Evolutionary conservation across 2,888 invertebrate genomes (phyloP).

Genomic region (Allygus modestus): DNA sequence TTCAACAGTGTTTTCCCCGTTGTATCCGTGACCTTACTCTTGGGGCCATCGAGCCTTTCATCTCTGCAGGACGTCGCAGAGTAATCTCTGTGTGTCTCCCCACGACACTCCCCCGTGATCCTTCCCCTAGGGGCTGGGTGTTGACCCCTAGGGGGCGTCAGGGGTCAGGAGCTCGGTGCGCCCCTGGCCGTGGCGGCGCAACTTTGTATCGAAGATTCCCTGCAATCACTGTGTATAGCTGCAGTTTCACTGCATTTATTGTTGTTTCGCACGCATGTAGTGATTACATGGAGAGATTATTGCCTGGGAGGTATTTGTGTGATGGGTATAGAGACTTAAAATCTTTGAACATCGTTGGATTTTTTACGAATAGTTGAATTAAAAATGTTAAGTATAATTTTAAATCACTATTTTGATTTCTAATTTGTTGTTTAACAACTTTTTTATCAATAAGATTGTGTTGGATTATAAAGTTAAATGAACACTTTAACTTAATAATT

Average conservation of each 20-base stretch:
- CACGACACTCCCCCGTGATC: too few relatives aligned
- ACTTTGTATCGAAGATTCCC: constrained; percentile 14
- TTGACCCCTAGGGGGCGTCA: not conserved
- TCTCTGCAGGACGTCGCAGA: not conserved
- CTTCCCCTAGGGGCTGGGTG: not conserved
- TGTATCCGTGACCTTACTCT: not conserved
- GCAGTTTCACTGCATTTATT: constrained; percentile 25
- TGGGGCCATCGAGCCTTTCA: not conserved
- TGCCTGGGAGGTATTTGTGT: not conserved
- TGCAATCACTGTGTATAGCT: not conserved
- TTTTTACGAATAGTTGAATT: too few relatives aligned
- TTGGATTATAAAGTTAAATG: too few relatives aligned
- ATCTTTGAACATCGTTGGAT: too few relatives aligned
- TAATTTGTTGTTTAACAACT: too few relatives aligned
- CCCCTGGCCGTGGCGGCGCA: not conserved
- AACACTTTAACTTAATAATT: too few relatives aligned
- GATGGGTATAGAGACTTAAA: not conserved
- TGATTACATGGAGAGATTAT: not conserved
- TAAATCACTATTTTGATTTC: too few relatives aligned
- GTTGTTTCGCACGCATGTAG: not conserved
- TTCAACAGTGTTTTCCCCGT: too few relatives aligned
- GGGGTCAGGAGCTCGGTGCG: not conserved
- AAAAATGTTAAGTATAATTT: too few relatives aligned
- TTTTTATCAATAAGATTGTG: too few relatives aligned
- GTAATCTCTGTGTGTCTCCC: not conserved